Evolutionary conservation across 23 tunicate species (phyloP), one percentile per base, ranked within the genome.

Genomic region (Trididemnum miniatum): DNA sequence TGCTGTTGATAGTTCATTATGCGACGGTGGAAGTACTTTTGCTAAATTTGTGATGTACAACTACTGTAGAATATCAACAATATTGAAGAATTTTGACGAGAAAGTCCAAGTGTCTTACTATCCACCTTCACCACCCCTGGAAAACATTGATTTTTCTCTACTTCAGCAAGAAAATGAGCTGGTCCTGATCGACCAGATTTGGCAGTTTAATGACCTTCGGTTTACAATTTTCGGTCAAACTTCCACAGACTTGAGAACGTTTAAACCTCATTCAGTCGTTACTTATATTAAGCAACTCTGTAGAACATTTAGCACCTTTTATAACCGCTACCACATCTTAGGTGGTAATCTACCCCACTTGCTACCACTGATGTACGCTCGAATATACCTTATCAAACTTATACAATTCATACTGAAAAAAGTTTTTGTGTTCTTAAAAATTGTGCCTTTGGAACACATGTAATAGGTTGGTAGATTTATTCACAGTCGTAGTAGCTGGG

Each of bases 301-400:
- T 40, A 62, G 82, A 63, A 35, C 25, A 0, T 31, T 77, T 40
- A 85, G 89, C 60, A 33, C 77, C 25, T 85, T 34, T 28, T 85
- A 85, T 77, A 78, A 82, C 26, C 35, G 89, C 7, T 44, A 85
- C 35, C 89, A 85, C 64, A 77, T 85, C 31, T 29, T 85, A 3
- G 89, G 81, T 20, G 77, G 5, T 28, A 49, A 51, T 77, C 59
- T 85, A 34, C 77, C 89, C 31, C 89, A 85, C 65, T 81, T 85
- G 23, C 35, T 85, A 27, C 77, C 76, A 1, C 26, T 65, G 25
- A 60, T 85, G 82, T 44, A 77, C 28, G 83, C 83, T 35, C 73
- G 89, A 20, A 35, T 85, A 12, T 77, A 65, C 65, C 64, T 85
- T 65, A 65, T 85, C 5, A 77, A 77, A 64, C 52, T 83, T 20